Percentiles rank a stretch among this genome's conserved stretches.
These are phyloP conservation scores for Melanogrammus aeglefinus DNA, from an alignment of 2,797 vertebrate species.

Conservation along the genomic window DNA sequence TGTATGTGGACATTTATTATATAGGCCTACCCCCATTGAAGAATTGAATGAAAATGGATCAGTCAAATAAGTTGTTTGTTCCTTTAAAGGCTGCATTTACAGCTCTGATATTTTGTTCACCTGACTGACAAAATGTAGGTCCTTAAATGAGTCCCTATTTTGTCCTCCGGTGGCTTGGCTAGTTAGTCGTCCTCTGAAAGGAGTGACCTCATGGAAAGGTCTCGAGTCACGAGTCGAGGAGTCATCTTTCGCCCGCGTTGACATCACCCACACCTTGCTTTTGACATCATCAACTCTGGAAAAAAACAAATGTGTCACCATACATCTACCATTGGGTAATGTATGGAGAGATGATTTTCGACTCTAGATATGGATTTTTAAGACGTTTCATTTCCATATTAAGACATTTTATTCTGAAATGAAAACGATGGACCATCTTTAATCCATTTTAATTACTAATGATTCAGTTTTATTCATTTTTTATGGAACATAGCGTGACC, in stretches of 20 bases:
- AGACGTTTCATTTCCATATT: neutral
- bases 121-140: neutral
- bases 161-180: neutral
- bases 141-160: neutral
- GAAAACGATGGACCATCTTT: neutral
- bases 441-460: neutral
- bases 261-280: neutral
- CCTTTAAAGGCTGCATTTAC: neutral
- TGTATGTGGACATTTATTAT: neutral
- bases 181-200: neutral
- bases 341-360: neutral
- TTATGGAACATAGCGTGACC: constrained; percentile 1
- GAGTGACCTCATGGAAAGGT: neutral
- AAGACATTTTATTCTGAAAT: neutral
- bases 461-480: neutral
- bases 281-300: neutral
- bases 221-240: neutral
- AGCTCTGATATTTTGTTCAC: neutral
- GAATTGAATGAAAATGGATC: neutral
- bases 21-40: neutral
- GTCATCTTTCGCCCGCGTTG: neutral
- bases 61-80: neutral
- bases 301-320: neutral
- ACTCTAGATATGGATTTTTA: neutral
- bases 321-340: neutral